A percentile compares a stretch with the other conserved stretches of the same genome.
Evolutionary conservation across 2,797 vertebrate species (phyloP).

Genomic region (Sebastes trivittatus): DNA sequence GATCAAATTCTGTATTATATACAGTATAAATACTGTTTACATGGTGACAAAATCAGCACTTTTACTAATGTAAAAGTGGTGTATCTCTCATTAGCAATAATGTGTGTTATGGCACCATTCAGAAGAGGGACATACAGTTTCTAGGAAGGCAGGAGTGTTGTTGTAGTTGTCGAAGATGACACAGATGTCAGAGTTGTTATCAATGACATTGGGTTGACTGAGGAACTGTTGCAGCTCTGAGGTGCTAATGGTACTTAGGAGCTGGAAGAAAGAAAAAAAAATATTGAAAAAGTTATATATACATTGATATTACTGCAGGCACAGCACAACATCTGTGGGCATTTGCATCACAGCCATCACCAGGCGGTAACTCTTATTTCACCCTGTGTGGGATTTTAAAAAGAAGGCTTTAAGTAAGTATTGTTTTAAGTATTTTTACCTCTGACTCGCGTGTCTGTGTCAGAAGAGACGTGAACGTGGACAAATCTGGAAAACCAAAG

Average conservation of each 20-base stretch:
- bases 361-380: neutral
- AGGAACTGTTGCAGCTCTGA: conserved; percentile 66
- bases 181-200: conserved; percentile 54
- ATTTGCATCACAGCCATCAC: neutral
- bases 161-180: conserved; percentile 67
- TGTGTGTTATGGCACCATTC: neutral
- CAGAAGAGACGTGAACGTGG: conserved; percentile 58
- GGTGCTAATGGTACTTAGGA: conserved; percentile 62
- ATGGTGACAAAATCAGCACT: neutral
- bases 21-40: neutral
- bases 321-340: neutral
- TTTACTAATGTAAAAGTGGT: neutral
- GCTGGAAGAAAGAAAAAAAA: conserved; percentile 40
- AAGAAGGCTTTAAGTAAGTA: neutral
- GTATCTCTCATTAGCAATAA: neutral
- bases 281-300: neutral
- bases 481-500: conserved; percentile 70
- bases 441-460: conserved; percentile 53
- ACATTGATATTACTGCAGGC: neutral
- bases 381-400: neutral
- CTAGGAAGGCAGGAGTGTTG: conserved; percentile 61
- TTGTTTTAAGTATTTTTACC: conserved; percentile 40
- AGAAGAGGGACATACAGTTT: conserved; percentile 53
- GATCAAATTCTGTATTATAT: neutral
- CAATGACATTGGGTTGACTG: conserved; percentile 40